phyloP scores from a whole-genome alignment of 2,113 vertebrate genomes.

The Epinephelus lanceolatus region DNA sequence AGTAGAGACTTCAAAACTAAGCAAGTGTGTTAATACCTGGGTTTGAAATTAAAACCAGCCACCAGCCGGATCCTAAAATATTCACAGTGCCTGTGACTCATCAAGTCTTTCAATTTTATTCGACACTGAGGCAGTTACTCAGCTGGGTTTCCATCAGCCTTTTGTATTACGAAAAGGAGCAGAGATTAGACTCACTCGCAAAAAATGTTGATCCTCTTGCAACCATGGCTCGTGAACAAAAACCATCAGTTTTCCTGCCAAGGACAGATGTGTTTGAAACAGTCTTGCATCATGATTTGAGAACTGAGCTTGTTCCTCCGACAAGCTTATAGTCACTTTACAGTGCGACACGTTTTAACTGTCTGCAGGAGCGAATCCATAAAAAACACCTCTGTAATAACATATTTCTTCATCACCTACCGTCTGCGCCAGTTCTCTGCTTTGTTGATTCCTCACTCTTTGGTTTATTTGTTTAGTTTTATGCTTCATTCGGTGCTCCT shows the following conservation, averaged over 20 bases:
- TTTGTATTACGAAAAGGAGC: slow-evolving; percentile 7
- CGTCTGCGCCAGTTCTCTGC: slow-evolving; percentile 4
- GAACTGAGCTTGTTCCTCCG: background rate
- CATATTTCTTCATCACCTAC: slow-evolving; percentile 13
- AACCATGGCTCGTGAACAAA: slow-evolving; percentile 12
- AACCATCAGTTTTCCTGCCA: slow-evolving; percentile 6
- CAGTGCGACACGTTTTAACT: background rate
- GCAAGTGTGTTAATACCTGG: slow-evolving; percentile 3
- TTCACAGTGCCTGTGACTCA: slow-evolving; percentile 35
- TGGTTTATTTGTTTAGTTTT: background rate
- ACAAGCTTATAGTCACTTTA: background rate
- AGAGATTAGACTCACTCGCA: slow-evolving; percentile 22
- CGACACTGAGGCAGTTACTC: background rate
- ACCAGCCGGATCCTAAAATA: slow-evolving; percentile 15
- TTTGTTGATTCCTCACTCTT: slow-evolving; percentile 16
- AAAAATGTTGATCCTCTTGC: slow-evolving; percentile 37
- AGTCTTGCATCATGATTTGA: slow-evolving; percentile 25
- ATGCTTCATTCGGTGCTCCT: slow-evolving; percentile 27
- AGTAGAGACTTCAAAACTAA: background rate
- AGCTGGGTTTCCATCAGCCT: slow-evolving; percentile 13
- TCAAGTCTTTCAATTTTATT: slow-evolving; percentile 26
- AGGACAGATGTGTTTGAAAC: slow-evolving; percentile 23
- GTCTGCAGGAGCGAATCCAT: background rate
- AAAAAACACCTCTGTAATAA: background rate
- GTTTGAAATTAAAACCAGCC: slow-evolving; percentile 30